Evolutionary conservation across 2,888 invertebrate species (phyloP), one percentile per base, ranked within the genome.

Genomic region (Hydrotaea diabolus): DNA sequence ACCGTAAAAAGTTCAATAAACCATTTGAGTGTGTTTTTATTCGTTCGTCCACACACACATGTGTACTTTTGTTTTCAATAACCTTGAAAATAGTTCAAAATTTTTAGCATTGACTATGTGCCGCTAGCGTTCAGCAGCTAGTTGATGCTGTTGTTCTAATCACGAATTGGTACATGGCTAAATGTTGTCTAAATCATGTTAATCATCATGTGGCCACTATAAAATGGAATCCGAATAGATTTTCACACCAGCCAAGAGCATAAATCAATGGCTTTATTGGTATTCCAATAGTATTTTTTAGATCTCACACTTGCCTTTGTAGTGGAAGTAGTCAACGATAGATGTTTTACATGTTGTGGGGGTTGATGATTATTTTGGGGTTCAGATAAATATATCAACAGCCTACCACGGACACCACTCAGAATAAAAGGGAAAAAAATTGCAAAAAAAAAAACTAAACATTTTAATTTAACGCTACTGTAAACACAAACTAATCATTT

Each of bases 401-500:
- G 5, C 15, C 9, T 43, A 2, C 39, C 9, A 39, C 9, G 8
- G 7, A 1, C 39, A 8, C 39, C 39, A 11, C 9, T 39, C 7
- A 31, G 31, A 31, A 7, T 31, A 31, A 31, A 2, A 31, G 2
- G 7, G 7, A 31, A 31, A 43, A 1, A 43, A 43, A 15, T 43
- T 19, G 0, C 36, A 31, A 64, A 26, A 57, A 57, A 46, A 7
- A 11, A 49, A 81, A 31, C 7, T 31, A 4, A 4, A 81, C 39
- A 77, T 73, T 81, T 81, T 31, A 77, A 81, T 77, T 81, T 46
- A 81, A 77, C 64, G 55, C 66, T 80, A 21, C 72, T 66, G 66
- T 73, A 55, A 81, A 66, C 43, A 73, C 72, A 72, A 81, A 81
- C 76, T 77, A 81, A 76, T 80, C 71, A 76, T 49, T 76, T 76